A percentile compares a stretch with the other conserved stretches of the same genome.
Evolutionary conservation across 2,888 invertebrate species (phyloP).

Genomic region (Drosophila greeni): DNA sequence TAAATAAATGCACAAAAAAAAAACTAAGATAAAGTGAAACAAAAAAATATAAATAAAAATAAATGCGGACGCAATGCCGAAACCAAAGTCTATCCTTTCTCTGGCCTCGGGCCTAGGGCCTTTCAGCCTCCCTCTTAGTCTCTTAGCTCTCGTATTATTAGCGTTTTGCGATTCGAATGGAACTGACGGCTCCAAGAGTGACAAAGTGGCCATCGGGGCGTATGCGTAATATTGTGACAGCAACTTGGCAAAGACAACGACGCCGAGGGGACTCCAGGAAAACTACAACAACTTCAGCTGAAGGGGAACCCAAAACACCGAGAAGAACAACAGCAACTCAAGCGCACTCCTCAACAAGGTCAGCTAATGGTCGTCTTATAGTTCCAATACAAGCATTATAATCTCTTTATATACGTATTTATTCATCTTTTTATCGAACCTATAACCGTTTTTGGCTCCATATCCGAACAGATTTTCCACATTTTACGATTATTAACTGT

Average conservation of each 20-base stretch:
- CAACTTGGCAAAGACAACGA: constrained; percentile 41
- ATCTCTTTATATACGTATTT: constrained; percentile 41
- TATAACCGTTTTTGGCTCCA: constrained; percentile 41
- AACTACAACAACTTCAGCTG: constrained; percentile 7
- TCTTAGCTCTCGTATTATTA: constrained; percentile 38
- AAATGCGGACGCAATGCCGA: constrained; percentile 60
- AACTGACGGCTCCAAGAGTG: constrained; percentile 38
- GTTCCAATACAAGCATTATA: constrained; percentile 53
- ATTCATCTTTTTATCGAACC: constrained; percentile 35
- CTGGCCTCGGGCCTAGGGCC: constrained; percentile 48
- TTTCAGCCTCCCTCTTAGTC: constrained; percentile 5
- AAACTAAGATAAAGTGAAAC: constrained; percentile 42
- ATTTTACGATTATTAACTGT: constrained; percentile 53
- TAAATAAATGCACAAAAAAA: constrained; percentile 70
- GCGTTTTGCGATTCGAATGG: constrained; percentile 33
- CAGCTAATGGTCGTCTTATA: constrained; percentile 71
- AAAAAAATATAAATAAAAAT: constrained; percentile 26
- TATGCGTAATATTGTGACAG: constrained; percentile 57
- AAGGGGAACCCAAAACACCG: not conserved
- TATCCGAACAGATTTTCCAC: constrained; percentile 44
- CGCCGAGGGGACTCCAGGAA: not conserved
- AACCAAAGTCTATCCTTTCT: constrained; percentile 57
- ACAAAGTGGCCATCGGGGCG: constrained; percentile 58
- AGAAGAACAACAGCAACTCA: constrained; percentile 17
- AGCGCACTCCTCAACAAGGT: constrained; percentile 58